Evolutionary conservation across 2,113 vertebrate species (phyloP), one percentile per base, ranked within the genome.

Genomic region (Blennius ocellaris): DNA sequence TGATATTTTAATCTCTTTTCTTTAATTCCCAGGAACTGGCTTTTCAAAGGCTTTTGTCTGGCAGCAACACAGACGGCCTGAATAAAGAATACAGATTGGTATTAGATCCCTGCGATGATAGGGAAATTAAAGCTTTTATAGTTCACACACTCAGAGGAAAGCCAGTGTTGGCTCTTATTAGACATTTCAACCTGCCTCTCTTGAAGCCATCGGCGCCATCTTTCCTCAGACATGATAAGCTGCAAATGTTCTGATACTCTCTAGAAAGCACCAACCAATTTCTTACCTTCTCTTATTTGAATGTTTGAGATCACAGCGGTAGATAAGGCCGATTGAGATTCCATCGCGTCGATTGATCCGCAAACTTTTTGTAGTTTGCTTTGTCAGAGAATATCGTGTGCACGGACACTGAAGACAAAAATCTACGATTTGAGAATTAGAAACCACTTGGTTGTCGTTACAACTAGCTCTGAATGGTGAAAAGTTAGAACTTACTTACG

Each of bases 1-100:
- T 97, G 95, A 97, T 97, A 97, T 97, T 97, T 99, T 97, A 97
- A 98, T 99, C 96, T 98, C 95, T 95, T 96, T 95, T 96, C 94
- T 97, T 93, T 98, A 96, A 96, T 97, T 97, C 94, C 90, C 93
- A 92, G 92, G 95, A 96, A 96, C 96, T 96, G 96, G 93, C 96
- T 96, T 97, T 93, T 97, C 95, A 96, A 97, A 97, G 94, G 95
- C 94, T 93, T 30, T 93, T 95, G 94, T 96, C 95, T 95, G 95
- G 95, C 95, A 94, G 95, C 94, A 94, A 85, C 92, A 95, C 94
- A 95, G 93, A 94, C 93, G 48, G 78, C 93, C 93, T 93, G 93
- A 96, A 96, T 96, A 95, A 96, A 97, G 95, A 95, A 95, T 94
- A 94, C 95, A 94, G 94, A 95, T 96, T 96, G 96, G 94, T 95